phyloP scores from a whole-genome alignment of 1,140 invertebrate genomes.

The Drosophila watanabei region DNA sequence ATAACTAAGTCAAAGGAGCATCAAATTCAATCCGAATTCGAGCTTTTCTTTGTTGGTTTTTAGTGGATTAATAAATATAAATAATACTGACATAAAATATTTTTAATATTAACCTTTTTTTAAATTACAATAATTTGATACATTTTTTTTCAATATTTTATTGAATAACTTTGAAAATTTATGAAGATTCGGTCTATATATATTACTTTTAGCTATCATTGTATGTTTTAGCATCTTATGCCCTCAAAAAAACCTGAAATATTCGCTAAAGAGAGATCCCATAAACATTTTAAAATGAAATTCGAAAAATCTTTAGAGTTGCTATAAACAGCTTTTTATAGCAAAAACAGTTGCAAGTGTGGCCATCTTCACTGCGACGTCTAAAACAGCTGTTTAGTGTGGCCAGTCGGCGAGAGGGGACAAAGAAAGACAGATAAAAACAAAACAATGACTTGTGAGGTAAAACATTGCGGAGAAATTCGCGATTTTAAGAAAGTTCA shows the following conservation, averaged over 20 bases:
- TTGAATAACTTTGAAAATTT: too few relatives aligned
- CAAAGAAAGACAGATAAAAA: conserved; percentile 31
- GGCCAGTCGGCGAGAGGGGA: background rate
- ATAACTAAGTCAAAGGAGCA: background rate
- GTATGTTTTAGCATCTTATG: too few relatives aligned
- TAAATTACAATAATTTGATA: background rate
- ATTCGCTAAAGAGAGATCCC: too few relatives aligned
- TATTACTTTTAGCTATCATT: too few relatives aligned
- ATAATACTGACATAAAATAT: background rate
- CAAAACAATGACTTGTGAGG: conserved; percentile 89
- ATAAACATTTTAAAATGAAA: background rate
- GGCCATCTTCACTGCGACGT: background rate
- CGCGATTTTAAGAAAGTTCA: conserved; percentile 88
- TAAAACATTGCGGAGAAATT: conserved; percentile 89
- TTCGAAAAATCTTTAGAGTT: background rate
- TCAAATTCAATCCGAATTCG: background rate
- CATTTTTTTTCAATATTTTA: background rate
- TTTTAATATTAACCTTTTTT: background rate
- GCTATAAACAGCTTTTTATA: background rate
- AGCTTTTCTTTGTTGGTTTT: background rate
- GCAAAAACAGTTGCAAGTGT: background rate
- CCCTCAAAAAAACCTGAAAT: too few relatives aligned
- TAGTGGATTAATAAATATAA: background rate
- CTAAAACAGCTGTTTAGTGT: background rate
- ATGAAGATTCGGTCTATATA: too few relatives aligned